Evolutionary conservation across 1,140 invertebrate genomes (phyloP).

Genomic region (Pararge aegeria): DNA sequence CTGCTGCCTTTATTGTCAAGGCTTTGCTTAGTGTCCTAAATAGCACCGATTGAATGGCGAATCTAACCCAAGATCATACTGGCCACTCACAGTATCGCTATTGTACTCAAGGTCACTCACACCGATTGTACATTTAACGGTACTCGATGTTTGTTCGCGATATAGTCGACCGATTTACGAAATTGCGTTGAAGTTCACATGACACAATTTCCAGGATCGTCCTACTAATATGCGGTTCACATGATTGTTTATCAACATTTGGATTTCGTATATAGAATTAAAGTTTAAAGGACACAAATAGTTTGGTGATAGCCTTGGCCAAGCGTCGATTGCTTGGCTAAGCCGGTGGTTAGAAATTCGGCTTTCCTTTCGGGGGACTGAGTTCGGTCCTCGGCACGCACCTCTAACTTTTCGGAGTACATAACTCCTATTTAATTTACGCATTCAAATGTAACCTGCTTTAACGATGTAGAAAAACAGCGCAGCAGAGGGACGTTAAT

Average conservation of each 20-base stretch:
- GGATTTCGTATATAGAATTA: not conserved
- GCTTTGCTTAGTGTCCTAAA: not conserved
- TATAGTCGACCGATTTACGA: slow-evolving; percentile 24
- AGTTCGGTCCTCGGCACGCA: no score
- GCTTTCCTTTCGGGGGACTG: no score
- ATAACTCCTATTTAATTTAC: no score
- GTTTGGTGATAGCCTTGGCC: no score
- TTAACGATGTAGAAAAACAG: no score
- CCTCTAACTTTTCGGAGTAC: no score
- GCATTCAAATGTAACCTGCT: no score
- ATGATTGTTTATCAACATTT: slow-evolving; percentile 12
- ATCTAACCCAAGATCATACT: slow-evolving; percentile 11
- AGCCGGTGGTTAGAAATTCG: no score
- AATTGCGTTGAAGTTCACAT: slow-evolving; percentile 25
- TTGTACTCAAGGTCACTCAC: slow-evolving; percentile 25
- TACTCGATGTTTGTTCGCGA: slow-evolving; percentile 5
- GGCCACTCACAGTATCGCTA: slow-evolving; percentile 13
- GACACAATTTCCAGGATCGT: slow-evolving; percentile 20
- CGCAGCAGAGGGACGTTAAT: no score
- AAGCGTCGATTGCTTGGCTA: no score
- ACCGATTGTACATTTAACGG: slow-evolving; percentile 30
- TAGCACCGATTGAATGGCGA: not conserved
- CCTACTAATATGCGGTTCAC: slow-evolving; percentile 11
- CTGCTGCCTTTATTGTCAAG: no score
- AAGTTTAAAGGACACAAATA: no score